Evolutionary conservation across 1,140 invertebrate species (phyloP), one percentile per base, ranked within the genome.

Genomic region (Agrilus planipennis): DNA sequence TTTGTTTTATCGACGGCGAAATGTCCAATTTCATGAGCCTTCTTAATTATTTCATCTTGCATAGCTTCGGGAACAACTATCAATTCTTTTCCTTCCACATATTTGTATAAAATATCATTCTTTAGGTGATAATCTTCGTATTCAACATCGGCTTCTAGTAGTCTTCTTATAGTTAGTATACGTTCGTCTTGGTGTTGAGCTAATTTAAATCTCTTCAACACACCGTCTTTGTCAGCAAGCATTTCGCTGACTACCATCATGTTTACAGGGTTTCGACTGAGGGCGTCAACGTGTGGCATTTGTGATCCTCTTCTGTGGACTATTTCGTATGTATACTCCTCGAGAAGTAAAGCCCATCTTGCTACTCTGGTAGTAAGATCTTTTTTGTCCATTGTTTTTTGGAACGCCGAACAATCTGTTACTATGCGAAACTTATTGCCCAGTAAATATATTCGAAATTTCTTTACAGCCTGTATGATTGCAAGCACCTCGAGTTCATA

Each of bases 401-500:
- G 16, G n/a, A 42, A 36, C 20, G 21, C 29, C n/a, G 35, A 18
- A 25, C 49, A 58, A 34, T 65, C 57, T 4, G 64, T 72, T 14
- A 65, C 51, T 0, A 72, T 50, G 11, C 46, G 64, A 41, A 74
- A 30, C 4, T 30, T 4, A 4, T 4, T 6, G 4, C 28, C 28
- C 28, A 6, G 12, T 10, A 73, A 47, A 52, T 64, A 73, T 21
- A 59, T 45, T 6, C 55, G 44, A 46, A 70, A 70, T 29, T 60
- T 52, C 44, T 60, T 53, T 4, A 73, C 51, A 1, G 62, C 62
- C 46, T 60, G 57, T 2, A 71, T 52, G 11, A 71, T 52, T 3
- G 65, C 64, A 1, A 72, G 39, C 7, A 55, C 58, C 54, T 71
- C 67, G 19, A 63, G 44, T 43, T 71, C 65, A 11, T 57, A 61